phyloP scores from a whole-genome alignment of 2,797 vertebrate genomes.

The Natrix natrix region DNA sequence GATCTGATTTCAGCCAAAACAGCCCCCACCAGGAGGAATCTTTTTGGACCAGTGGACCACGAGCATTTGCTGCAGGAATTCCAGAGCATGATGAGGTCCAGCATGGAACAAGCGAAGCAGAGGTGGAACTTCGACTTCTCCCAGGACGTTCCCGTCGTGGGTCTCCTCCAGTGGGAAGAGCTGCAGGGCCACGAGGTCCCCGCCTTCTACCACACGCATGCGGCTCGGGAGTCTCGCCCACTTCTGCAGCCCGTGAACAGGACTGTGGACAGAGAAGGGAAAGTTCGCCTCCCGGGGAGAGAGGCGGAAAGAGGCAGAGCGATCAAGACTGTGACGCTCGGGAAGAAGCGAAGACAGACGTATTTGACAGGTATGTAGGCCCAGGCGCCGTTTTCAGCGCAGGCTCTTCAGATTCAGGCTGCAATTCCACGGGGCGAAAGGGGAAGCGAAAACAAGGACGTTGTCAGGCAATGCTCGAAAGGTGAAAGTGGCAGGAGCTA shows the following conservation, averaged over 20 bases:
- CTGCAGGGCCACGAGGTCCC: slow-evolving; percentile 72
- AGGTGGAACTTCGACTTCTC: slow-evolving; percentile 82
- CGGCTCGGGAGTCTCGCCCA: slow-evolving; percentile 37
- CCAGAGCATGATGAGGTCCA: slow-evolving; percentile 68
- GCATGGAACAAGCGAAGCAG: slow-evolving; percentile 69
- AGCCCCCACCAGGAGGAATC: slow-evolving; percentile 63
- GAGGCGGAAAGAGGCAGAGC: slow-evolving; percentile 12
- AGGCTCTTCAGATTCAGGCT: background rate
- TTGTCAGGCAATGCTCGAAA: background rate
- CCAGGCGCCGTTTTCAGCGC: background rate
- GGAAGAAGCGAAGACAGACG: slow-evolving; percentile 77
- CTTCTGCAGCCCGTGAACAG: background rate
- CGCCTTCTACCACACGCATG: slow-evolving; percentile 72
- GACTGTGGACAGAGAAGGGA: slow-evolving; percentile 36
- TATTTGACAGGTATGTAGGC: slow-evolving; percentile 77
- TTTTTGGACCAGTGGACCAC: slow-evolving; percentile 79
- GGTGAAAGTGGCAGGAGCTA: background rate
- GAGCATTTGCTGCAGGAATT: slow-evolving; percentile 78
- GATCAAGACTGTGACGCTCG: background rate
- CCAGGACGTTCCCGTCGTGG: slow-evolving; percentile 53
- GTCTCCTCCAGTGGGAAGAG: slow-evolving; percentile 76
- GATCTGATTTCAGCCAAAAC: slow-evolving; percentile 30
- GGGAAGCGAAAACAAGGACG: background rate
- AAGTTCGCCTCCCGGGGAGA: slow-evolving; percentile 23
- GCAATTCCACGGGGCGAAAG: background rate